Evolutionary conservation across 2,797 vertebrate genomes (phyloP).

Genomic region (Siniperca scherzeri): DNA sequence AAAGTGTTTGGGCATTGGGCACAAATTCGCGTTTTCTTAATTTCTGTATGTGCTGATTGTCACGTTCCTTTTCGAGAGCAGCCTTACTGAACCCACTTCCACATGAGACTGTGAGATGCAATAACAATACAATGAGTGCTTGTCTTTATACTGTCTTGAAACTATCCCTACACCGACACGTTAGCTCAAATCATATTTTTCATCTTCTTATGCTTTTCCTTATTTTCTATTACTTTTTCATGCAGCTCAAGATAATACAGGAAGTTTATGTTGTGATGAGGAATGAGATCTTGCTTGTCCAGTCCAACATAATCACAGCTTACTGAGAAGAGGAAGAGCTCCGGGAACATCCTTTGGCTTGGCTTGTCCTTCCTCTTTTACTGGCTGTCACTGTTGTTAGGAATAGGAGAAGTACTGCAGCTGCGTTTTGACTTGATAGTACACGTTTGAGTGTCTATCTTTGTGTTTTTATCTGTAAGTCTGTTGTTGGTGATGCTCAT

Average conservation of each 20-base stretch:
- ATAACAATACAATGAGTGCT: neutral
- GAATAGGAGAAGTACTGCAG: neutral
- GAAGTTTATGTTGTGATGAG: constrained; percentile 27
- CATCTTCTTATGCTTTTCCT: neutral
- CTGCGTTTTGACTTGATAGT: constrained; percentile 2
- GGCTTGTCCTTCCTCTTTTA: constrained; percentile 4
- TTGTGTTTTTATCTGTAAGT: neutral
- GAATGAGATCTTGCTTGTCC: constrained; percentile 15
- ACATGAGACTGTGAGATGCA: constrained; percentile 1
- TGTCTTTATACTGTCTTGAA: neutral
- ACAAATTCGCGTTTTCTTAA: neutral
- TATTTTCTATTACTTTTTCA: neutral
- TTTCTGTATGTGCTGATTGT: neutral
- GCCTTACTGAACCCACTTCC: neutral
- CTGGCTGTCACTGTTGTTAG: neutral
- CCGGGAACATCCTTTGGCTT: constrained; percentile 56
- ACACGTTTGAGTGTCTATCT: neutral
- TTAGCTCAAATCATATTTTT: neutral
- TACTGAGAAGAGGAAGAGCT: constrained; percentile 43
- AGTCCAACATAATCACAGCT: constrained; percentile 47
- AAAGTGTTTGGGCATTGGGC: neutral
- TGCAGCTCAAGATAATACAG: constrained; percentile 7
- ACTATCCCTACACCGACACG: neutral
- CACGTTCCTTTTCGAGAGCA: neutral
- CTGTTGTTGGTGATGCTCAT: neutral